A percentile compares a stretch with the other conserved stretches of the same genome.
These are phyloP conservation scores for Sapajus apella DNA, from an alignment of 2,113 vertebrate species.

Conservation along the genomic window DNA sequence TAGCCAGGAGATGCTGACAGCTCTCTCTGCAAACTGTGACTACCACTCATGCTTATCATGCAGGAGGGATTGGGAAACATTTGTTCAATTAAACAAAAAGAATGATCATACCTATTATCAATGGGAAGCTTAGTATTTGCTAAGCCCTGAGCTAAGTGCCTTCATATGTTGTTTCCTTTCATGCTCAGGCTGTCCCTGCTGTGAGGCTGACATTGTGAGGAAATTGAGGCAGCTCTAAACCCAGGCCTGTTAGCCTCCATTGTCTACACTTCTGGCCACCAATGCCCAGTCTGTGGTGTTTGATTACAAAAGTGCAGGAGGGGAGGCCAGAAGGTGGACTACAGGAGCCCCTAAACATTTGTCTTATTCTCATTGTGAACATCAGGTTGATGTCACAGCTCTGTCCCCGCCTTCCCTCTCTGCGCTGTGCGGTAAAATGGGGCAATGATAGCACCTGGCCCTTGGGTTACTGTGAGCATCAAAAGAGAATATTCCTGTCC, in stretches of 20 bases:
- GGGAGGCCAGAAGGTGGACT: background rate
- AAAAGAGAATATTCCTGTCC: background rate
- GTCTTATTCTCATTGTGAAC: background rate
- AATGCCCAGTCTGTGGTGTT: fast-evolving
- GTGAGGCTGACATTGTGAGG: background rate
- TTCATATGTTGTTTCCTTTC: background rate
- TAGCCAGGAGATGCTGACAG: background rate
- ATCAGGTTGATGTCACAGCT: no score
- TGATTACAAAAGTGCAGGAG: background rate
- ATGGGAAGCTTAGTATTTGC: background rate
- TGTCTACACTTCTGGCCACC: fast-evolving
- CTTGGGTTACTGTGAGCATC: background rate
- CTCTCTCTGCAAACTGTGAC: background rate
- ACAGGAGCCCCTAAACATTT: background rate
- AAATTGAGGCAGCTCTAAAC: background rate
- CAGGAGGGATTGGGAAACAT: background rate
- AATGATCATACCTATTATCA: fast-evolving
- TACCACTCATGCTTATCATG: background rate
- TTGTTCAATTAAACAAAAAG: background rate
- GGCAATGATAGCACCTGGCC: background rate
- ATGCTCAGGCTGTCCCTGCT: background rate
- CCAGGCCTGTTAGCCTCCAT: background rate
- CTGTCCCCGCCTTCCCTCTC: background rate
- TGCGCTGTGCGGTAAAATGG: fast-evolving
- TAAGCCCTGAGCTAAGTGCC: background rate